phyloP scores from a whole-genome alignment of 2,888 invertebrate genomes.

The Chalcis sispes region DNA sequence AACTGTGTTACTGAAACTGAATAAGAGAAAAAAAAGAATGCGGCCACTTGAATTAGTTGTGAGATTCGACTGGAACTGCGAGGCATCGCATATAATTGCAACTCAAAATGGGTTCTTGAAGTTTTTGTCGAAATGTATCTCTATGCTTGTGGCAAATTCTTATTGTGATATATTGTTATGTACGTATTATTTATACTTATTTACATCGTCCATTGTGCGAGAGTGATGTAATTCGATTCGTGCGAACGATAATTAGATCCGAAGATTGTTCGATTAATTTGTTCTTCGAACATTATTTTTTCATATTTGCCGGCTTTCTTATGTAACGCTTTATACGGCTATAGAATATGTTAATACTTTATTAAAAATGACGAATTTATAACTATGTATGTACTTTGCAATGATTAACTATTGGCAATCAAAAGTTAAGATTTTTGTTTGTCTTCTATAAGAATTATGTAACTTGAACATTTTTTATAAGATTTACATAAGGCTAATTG shows the following conservation, averaged over 20 bases:
- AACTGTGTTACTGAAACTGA: slow-evolving; percentile 51
- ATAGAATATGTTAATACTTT: slow-evolving; percentile 20
- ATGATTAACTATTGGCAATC: slow-evolving; percentile 24
- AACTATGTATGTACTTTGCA: too few species aligned
- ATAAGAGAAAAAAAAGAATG: not conserved
- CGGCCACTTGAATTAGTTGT: slow-evolving; percentile 16
- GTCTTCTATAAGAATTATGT: slow-evolving; percentile 21
- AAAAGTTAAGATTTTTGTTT: slow-evolving; percentile 25
- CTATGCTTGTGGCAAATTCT: slow-evolving; percentile 68
- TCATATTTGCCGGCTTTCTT: slow-evolving; percentile 8
- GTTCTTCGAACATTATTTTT: slow-evolving; percentile 26
- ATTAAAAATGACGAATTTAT: too few species aligned
- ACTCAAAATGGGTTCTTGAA: not conserved
- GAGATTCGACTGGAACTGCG: too few species aligned
- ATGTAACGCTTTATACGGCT: slow-evolving; percentile 34
- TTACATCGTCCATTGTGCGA: slow-evolving; percentile 23
- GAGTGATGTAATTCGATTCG: not conserved
- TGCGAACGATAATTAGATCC: slow-evolving; percentile 14
- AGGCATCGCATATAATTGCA: not conserved
- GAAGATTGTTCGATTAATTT: slow-evolving; percentile 17
- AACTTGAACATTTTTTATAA: slow-evolving; percentile 16
- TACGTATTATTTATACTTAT: slow-evolving; percentile 55
- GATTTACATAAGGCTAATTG: slow-evolving; percentile 17
- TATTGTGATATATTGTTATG: slow-evolving; percentile 72
- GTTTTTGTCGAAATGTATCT: slow-evolving; percentile 48